Percentiles rank a stretch among this genome's conserved stretches.
phyloP scores from a whole-genome alignment of 2,113 vertebrate genomes.

The Orycteropus afer region DNA sequence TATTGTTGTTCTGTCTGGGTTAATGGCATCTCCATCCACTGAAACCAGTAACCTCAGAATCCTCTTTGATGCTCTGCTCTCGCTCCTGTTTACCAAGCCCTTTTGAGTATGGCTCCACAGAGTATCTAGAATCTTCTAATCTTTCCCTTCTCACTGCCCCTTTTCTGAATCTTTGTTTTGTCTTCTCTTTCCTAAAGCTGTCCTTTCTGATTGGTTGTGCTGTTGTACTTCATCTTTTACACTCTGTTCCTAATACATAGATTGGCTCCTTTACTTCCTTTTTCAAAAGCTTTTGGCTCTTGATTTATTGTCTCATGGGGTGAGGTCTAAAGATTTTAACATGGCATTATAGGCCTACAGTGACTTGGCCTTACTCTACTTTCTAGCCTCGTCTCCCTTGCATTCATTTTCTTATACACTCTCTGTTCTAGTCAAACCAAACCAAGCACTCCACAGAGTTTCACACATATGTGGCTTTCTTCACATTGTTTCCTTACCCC shows the following conservation, averaged over 20 bases:
- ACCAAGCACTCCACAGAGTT: background rate
- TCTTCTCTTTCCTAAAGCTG: background rate
- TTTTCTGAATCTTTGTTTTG: background rate
- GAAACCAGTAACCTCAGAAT: background rate
- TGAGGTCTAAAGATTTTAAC: background rate
- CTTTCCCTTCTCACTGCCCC: background rate
- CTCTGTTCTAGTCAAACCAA: background rate
- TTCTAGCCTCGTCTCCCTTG: background rate
- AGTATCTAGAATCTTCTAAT: background rate
- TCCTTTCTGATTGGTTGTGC: background rate
- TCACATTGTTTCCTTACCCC: conserved; percentile 3
- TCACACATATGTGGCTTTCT: background rate
- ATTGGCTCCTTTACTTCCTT: background rate
- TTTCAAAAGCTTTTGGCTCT: conserved; percentile 5
- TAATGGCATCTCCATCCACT: background rate
- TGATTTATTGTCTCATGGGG: background rate
- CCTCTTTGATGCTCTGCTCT: background rate
- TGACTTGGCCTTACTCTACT: background rate
- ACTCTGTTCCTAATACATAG: background rate
- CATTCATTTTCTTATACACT: background rate
- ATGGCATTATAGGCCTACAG: background rate
- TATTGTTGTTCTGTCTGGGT: background rate
- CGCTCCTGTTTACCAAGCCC: background rate
- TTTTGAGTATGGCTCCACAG: conserved; percentile 15
- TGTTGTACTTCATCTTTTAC: background rate